Evolutionary conservation across 1,140 invertebrate species (phyloP).

Genomic region (Antheraea pernyi): DNA sequence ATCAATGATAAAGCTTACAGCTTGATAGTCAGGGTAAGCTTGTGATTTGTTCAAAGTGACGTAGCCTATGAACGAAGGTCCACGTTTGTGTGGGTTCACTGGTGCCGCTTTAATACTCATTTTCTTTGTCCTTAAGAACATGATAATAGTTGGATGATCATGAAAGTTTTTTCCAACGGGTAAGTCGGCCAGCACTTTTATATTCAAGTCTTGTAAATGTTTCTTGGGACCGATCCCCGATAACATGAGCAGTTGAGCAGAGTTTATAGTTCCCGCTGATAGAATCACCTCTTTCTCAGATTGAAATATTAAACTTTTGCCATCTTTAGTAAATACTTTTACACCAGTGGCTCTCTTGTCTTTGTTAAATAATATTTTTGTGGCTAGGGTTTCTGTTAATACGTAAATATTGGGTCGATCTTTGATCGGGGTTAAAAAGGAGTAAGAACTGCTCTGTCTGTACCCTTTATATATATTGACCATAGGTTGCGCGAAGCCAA

Average conservation of each 20-base stretch:
- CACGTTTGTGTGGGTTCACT: neutral
- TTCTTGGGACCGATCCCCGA: conserved; percentile 10
- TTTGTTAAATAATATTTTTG: conserved; percentile 81
- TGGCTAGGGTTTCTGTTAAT: conserved; percentile 29
- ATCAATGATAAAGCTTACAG: neutral
- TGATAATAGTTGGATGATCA: neutral
- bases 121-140: conserved; percentile 8
- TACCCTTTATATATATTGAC: neutral
- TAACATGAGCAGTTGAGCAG: conserved; percentile 12
- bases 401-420: conserved; percentile 73
- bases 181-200: conserved; percentile 2
- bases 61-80: neutral
- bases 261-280: conserved; percentile 11
- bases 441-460: conserved; percentile 9
- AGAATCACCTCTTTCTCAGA: conserved; percentile 9
- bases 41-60: conserved; percentile 9
- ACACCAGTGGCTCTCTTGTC: conserved; percentile 62
- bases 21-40: conserved; percentile 8
- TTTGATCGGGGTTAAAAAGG: conserved; percentile 2
- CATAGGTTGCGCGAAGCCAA: conserved; percentile 12
- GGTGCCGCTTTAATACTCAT: neutral
- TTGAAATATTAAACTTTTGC: neutral
- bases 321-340: conserved; percentile 31
- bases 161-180: conserved; percentile 14
- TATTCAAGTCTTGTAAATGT: conserved; percentile 1